Base-by-base conservation (phyloP, 2,888 invertebrate genomes). In the Drosophila yooni region DNA sequence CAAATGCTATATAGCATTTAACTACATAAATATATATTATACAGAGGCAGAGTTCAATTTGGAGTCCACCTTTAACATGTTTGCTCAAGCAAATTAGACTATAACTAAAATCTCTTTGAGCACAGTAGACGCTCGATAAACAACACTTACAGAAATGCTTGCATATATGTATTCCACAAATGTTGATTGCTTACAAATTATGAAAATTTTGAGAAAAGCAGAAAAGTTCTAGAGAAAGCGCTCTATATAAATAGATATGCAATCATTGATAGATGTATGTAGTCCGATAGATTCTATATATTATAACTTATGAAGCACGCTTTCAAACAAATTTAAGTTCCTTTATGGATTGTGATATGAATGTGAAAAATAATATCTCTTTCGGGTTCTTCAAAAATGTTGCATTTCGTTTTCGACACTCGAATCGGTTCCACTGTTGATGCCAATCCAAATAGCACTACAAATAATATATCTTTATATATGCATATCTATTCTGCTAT, bases 21-120 rank as follows among this genome's bases (percentile, higher is more conserved):
- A 21, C 46, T 10, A 43, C 10, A 48, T n/a, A 2, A n/a, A 50
- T n/a, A 57, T 25, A 34, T n/a, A 56, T 15, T n/a, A 43, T 59
- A 74, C 59, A 62, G 50, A 15, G 54, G 21, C 40, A 38, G 25
- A 51, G 31, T 67, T 67, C 62, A 51, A 34, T 40, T 50, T 43
- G 31, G 29, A 62, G 67, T 21, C 43, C 33, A 51, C 40, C 46
- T 59, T 59, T 66, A 25, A 46, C 65, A 57, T 51, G 54, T 51
- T 57, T 57, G 56, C 38, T n/a, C n/a, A 56, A 29, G 27, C 18
- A 27, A 54, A 38, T 36, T 38, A 54, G 31, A n/a, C 36, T 54
- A 36, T 18, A 15, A 18, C 38, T 15, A 34, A 38, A 54, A 36
- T 38, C 29, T 51, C 3, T 18, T 51, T 29, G 29, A 5, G 40